phyloP scores from a whole-genome alignment of 2,888 invertebrate species.

The Macaria notata region DNA sequence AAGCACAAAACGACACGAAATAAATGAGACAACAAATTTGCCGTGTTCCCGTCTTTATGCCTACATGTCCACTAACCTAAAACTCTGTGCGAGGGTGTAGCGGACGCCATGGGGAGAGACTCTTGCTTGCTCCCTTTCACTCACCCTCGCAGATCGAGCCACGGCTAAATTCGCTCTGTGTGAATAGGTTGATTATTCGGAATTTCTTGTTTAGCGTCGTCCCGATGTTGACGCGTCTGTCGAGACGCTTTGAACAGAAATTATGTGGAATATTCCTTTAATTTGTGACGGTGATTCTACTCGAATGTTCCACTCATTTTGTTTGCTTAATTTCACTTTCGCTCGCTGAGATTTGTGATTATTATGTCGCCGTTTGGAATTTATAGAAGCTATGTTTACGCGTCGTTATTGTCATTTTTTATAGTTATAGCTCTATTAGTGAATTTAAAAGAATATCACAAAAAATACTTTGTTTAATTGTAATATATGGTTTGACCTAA shows the following conservation, averaged over 20 bases:
- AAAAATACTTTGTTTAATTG: no score
- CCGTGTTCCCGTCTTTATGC: constrained; percentile 82
- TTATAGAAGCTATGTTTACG: constrained; percentile 21
- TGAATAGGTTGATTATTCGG: constrained; percentile 76
- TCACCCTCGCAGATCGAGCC: constrained; percentile 71
- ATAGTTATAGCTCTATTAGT: background rate
- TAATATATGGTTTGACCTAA: no score
- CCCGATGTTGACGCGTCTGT: constrained; percentile 42
- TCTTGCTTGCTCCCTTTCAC: constrained; percentile 78
- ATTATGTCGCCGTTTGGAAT: constrained; percentile 17
- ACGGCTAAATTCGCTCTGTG: constrained; percentile 75
- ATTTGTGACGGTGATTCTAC: constrained; percentile 32
- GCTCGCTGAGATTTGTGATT: constrained; percentile 14
- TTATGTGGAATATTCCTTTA: constrained; percentile 38
- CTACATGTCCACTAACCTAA: constrained; percentile 84
- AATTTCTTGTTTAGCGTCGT: constrained; percentile 64
- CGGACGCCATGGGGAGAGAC: constrained; percentile 67
- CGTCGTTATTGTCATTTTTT: constrained; percentile 7
- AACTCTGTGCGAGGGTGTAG: constrained; percentile 74
- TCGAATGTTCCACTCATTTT: constrained; percentile 21
- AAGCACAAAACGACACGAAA: constrained; percentile 81
- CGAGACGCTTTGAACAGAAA: constrained; percentile 31
- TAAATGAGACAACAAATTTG: constrained; percentile 82
- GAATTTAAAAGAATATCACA: background rate
- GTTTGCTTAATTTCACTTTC: constrained; percentile 19